A percentile compares a stretch with the other conserved stretches of the same genome.
Evolutionary conservation across 2,888 invertebrate genomes (phyloP).

Genomic region (Lobophora halterata): DNA sequence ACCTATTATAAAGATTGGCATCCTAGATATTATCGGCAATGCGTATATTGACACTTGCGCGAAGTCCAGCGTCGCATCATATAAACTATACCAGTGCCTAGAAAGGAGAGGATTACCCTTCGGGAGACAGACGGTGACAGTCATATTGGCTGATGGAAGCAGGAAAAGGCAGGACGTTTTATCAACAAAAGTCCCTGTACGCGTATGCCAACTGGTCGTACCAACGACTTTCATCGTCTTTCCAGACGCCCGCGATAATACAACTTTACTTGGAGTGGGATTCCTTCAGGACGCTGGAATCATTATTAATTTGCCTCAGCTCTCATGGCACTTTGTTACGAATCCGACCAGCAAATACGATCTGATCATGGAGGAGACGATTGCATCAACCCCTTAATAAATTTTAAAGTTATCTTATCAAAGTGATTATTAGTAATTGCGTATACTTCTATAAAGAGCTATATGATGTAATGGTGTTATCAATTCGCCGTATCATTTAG

Average conservation of each 20-base stretch:
- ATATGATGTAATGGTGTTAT: too few relatives aligned
- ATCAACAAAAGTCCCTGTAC: constrained; percentile 18
- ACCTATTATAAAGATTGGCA: constrained; percentile 20
- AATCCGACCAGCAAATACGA: too few relatives aligned
- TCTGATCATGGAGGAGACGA: too few relatives aligned
- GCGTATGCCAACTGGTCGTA: constrained; percentile 13
- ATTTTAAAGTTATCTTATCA: too few relatives aligned
- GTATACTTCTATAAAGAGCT: too few relatives aligned
- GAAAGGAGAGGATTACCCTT: constrained; percentile 4
- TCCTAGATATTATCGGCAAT: constrained; percentile 16
- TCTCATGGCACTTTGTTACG: constrained; percentile 21
- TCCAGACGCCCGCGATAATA: constrained; percentile 19
- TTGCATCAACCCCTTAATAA: too few relatives aligned
- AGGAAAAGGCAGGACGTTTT: constrained; percentile 15
- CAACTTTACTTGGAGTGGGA: constrained; percentile 21
- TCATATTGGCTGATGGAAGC: constrained; percentile 8
- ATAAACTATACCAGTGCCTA: constrained; percentile 13
- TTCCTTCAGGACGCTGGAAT: constrained; percentile 24
- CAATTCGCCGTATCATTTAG: too few relatives aligned
- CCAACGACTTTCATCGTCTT: constrained; percentile 20
- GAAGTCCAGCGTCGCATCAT: constrained; percentile 21
- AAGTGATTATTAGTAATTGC: too few relatives aligned
- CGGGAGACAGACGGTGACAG: not conserved
- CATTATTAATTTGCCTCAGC: constrained; percentile 20
- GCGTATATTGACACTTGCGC: constrained; percentile 22